These are phyloP conservation scores for Diogma glabrata DNA, from an alignment of 2,888 invertebrate species.

Conservation along the genomic window DNA sequence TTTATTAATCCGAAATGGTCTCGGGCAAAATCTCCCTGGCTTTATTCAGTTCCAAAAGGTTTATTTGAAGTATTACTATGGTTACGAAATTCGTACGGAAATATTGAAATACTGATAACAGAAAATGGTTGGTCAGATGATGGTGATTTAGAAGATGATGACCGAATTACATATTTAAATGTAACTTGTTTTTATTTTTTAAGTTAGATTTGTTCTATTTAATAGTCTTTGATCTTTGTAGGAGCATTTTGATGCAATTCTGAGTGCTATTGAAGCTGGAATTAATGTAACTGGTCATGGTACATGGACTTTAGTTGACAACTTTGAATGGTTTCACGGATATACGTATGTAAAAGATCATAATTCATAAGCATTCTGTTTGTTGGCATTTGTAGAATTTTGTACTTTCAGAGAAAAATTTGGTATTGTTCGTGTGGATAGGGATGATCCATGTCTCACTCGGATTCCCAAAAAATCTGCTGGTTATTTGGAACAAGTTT, in stretches of 20 bases:
- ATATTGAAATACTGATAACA: conserved; percentile 36
- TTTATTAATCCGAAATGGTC: conserved; percentile 24
- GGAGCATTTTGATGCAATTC: conserved; percentile 32
- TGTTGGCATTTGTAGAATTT: too few species aligned
- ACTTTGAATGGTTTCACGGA: conserved; percentile 50
- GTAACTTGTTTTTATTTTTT: neutral
- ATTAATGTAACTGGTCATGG: conserved; percentile 43
- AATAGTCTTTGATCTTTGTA: neutral
- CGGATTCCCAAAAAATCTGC: neutral
- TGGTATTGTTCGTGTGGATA: neutral
- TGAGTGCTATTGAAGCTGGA: conserved; percentile 18
- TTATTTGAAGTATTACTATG: conserved; percentile 20
- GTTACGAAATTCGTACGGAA: neutral
- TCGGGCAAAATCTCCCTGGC: conserved; percentile 25
- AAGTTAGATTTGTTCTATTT: too few species aligned
- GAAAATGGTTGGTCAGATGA: conserved; percentile 44
- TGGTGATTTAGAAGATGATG: conserved; percentile 25
- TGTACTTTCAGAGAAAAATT: too few species aligned
- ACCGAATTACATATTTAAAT: conserved; percentile 23
- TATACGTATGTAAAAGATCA: too few species aligned
- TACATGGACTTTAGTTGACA: conserved; percentile 52
- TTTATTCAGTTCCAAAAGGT: conserved; percentile 28
- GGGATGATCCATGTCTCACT: neutral
- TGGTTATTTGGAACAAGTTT: neutral
- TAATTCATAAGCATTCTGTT: too few species aligned